Percentiles rank a stretch among this genome's conserved stretches.
Evolutionary conservation across 1,140 invertebrate species (phyloP).

Genomic region (Drosophila micromelanica): DNA sequence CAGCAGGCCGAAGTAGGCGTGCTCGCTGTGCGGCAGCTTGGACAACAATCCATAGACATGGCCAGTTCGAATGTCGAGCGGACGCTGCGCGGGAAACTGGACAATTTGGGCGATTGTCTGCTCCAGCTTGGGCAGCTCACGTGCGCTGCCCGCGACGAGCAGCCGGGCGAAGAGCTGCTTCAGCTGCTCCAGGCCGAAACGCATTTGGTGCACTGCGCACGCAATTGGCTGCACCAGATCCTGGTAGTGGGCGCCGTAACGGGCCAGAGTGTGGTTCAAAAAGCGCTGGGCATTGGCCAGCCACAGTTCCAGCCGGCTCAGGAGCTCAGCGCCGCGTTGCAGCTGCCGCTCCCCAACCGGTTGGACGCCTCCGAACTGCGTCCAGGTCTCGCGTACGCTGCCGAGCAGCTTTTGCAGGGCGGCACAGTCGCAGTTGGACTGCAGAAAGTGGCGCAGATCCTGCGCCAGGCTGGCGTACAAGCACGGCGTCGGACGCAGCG

Average conservation of each 20-base stretch:
- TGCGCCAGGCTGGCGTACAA: slow-evolving; percentile 85
- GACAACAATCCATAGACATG: slow-evolving; percentile 61
- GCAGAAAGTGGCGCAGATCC: slow-evolving; percentile 73
- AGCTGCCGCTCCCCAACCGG: slow-evolving; percentile 33
- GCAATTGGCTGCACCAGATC: slow-evolving; percentile 78
- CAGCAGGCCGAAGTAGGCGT: slow-evolving; percentile 85
- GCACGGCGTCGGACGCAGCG: slow-evolving; percentile 86
- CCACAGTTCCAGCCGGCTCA: slow-evolving; percentile 77
- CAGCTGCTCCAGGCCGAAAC: slow-evolving; percentile 68
- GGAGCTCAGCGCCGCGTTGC: slow-evolving; percentile 44
- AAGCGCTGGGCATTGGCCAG: slow-evolving; percentile 76
- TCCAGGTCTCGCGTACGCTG: slow-evolving; percentile 46
- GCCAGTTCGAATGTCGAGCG: slow-evolving; percentile 49
- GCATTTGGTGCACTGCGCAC: slow-evolving; percentile 66
- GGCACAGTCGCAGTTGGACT: slow-evolving; percentile 67
- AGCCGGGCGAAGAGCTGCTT: slow-evolving; percentile 57
- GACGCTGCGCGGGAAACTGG: slow-evolving; percentile 60
- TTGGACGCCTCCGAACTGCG: slow-evolving; percentile 23
- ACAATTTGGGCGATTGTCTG: slow-evolving; percentile 60
- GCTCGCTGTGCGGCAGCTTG: slow-evolving; percentile 61
- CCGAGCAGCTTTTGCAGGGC: slow-evolving; percentile 49
- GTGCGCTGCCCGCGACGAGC: slow-evolving; percentile 51
- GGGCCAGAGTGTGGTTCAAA: slow-evolving; percentile 65
- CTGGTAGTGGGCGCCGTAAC: slow-evolving; percentile 70
- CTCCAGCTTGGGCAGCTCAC: slow-evolving; percentile 46